Evolutionary conservation across 2,888 invertebrate species (phyloP).

Genomic region (Creontiades dilutus): DNA sequence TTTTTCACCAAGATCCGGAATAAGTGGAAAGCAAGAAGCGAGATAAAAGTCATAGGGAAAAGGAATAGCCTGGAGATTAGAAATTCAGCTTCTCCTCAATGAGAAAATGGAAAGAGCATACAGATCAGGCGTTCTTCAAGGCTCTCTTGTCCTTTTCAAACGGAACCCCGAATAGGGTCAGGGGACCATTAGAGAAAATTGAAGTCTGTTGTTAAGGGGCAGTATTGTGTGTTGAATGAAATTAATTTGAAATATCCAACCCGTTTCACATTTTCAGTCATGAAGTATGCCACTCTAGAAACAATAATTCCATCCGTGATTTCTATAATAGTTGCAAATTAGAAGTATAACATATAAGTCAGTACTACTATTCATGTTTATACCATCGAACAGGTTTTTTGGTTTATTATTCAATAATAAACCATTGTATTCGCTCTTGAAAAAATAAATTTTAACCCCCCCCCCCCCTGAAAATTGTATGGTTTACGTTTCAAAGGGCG

Average conservation of each 20-base stretch:
- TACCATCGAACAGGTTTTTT: too few species aligned
- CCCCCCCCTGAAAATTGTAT: too few species aligned
- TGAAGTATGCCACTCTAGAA: too few species aligned
- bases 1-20: not conserved
- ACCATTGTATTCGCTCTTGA: too few species aligned
- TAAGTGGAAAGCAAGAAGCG: slow-evolving; percentile 5
- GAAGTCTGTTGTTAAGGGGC: not conserved
- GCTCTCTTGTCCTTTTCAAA: not conserved
- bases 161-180: not conserved
- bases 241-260: not conserved
- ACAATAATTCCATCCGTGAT: too few species aligned
- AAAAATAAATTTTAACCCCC: too few species aligned
- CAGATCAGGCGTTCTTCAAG: slow-evolving; percentile 40
- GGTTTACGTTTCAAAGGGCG: too few species aligned
- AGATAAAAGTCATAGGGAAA: slow-evolving; percentile 41
- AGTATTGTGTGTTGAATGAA: not conserved
- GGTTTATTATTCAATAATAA: too few species aligned
- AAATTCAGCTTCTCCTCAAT: slow-evolving; percentile 40
- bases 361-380: too few species aligned
- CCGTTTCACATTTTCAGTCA: too few species aligned
- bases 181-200: not conserved
- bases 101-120: slow-evolving; percentile 47
- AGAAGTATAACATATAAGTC: too few species aligned
- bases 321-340: too few species aligned
- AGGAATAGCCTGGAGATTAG: slow-evolving; percentile 23